Evolutionary conservation across 1,140 invertebrate species (phyloP).

Genomic region (Diorhabda sublineata): DNA sequence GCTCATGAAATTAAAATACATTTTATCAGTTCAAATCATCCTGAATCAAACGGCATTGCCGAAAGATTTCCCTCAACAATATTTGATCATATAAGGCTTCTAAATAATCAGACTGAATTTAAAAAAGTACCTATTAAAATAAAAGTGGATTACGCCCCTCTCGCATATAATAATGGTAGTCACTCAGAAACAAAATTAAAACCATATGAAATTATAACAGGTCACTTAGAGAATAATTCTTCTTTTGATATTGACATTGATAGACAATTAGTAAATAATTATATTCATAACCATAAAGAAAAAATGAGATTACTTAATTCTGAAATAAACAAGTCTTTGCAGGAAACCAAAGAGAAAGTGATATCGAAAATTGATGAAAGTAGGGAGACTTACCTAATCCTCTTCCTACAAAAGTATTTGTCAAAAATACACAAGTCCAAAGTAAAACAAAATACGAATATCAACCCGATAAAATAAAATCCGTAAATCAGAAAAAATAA

Average conservation of each 20-base stretch:
- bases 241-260: neutral
- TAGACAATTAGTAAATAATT: slow-evolving; percentile 7
- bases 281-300: neutral
- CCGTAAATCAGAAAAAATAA: neutral
- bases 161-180: too few species aligned
- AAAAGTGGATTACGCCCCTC: too few species aligned
- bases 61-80: too few species aligned
- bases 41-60: too few species aligned
- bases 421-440: neutral
- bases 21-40: too few species aligned
- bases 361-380: slow-evolving; percentile 8
- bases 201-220: slow-evolving; percentile 6
- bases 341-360: slow-evolving; percentile 13
- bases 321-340: slow-evolving; percentile 15
- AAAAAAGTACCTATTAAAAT: too few species aligned
- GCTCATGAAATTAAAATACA: too few species aligned
- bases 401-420: neutral
- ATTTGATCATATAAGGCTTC: too few species aligned
- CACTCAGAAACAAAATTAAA: slow-evolving; percentile 4
- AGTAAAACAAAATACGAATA: neutral
- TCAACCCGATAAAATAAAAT: neutral
- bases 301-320: neutral
- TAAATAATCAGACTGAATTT: too few species aligned
- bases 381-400: neutral
- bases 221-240: neutral